Percentiles rank a stretch among this genome's conserved stretches.
phyloP scores from a whole-genome alignment of 2,797 vertebrate genomes.

The Echiichthys vipera region DNA sequence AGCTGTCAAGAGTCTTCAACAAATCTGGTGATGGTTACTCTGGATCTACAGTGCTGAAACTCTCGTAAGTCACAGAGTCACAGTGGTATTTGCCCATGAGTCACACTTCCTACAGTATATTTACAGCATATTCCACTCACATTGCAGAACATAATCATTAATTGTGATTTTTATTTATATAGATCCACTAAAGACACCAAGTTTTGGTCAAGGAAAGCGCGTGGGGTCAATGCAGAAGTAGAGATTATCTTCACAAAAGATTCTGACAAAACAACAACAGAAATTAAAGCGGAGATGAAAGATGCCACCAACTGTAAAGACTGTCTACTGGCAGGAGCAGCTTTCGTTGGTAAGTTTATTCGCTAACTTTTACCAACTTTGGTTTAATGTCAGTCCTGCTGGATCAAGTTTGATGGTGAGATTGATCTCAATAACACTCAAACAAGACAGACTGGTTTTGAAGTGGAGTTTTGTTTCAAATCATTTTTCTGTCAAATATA shows the following conservation, averaged over 20 bases:
- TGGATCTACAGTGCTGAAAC: constrained; percentile 13
- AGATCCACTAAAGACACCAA: accelerated
- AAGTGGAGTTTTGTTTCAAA: not conserved
- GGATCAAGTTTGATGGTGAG: not conserved
- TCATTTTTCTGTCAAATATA: not conserved
- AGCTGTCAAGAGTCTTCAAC: accelerated
- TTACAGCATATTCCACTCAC: not conserved
- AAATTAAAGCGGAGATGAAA: accelerated
- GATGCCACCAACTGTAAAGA: accelerated
- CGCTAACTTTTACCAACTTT: too few relatives aligned
- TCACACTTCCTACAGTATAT: not conserved
- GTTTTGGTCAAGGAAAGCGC: accelerated
- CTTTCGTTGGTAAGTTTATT: not conserved
- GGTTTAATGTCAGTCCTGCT: not conserved
- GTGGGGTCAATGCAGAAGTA: not conserved
- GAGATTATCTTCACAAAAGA: constrained; percentile 27
- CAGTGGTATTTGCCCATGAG: not conserved
- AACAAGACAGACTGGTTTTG: not conserved
- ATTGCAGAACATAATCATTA: not conserved
- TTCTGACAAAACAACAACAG: accelerated
- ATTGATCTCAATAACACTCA: not conserved
- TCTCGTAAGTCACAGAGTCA: constrained; percentile 40
- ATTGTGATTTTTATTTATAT: constrained; percentile 6
- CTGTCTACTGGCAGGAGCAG: accelerated
- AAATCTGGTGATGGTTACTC: accelerated